Base-by-base conservation (phyloP, 2,113 vertebrate genomes). In the Onychostruthus taczanowskii region DNA sequence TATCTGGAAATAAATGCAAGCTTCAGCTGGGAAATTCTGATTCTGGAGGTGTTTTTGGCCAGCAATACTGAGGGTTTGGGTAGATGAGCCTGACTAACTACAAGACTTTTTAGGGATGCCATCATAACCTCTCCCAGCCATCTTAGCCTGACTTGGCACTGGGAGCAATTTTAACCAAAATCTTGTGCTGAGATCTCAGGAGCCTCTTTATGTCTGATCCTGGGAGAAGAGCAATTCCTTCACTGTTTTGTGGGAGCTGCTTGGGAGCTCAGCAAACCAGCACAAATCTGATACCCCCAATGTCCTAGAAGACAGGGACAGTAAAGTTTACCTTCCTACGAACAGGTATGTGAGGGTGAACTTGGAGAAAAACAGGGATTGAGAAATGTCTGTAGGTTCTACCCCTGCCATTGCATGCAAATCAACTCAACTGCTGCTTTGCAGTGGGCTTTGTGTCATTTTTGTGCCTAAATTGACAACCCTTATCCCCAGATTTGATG, bases 401-500 rank as follows among this genome's bases (percentile, higher is more conserved):
- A 15, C 9, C 10, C 7, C 6, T 52, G 56, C n/a, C 23, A 13
- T 30, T 78, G 47, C 41, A 27, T 6, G 22, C 39, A 39, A 75
- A 49, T 58, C 43, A 39, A 9, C 7, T 16, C 7, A 21, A 2
- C 22, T 53, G 66, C 21, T 82, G 37, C 43, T 83, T 66, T 91
- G 46, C n/a, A 56, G 4, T 17, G 35, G 55, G 3, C 1, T 83
- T 82, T 64, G 46, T 67, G 44, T 43, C 20, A 8, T 28, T 84
- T 74, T 56, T 55, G 15, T 74, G 19, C 41, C 44, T n/a, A 10
- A 77, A 37, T 14, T 46, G 41, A 33, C 39, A 58, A 16, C 9
- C 12, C 16, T 47, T 6, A 0, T 0, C 1, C 27, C 28, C 55
- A 73, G 23, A 44, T 16, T 20, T 9, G 1, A 9, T 1, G 2